Evolutionary conservation across 1,140 invertebrate genomes (phyloP).

Genomic region (Scaptomyza montana): DNA sequence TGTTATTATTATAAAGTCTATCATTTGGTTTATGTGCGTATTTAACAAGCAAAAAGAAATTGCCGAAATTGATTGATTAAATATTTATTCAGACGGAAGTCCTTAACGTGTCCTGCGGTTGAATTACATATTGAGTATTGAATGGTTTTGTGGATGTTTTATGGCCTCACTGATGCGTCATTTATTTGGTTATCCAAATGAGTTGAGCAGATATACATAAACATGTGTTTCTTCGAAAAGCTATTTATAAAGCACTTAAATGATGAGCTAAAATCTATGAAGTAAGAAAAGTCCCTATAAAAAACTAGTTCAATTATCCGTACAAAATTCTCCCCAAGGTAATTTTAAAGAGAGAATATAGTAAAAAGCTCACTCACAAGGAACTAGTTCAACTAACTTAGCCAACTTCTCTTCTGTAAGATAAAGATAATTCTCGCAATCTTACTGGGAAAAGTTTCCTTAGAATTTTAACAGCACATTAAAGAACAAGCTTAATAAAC

Average conservation of each 20-base stretch:
- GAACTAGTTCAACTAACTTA: no score
- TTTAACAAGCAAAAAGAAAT: conserved; percentile 69
- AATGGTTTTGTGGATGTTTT: conserved; percentile 27
- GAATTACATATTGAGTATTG: conserved; percentile 36
- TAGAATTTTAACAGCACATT: background rate
- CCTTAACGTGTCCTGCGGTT: conserved; percentile 49
- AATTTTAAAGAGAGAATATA: no score
- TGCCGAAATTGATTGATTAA: conserved; percentile 79
- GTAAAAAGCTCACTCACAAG: no score
- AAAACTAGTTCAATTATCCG: background rate
- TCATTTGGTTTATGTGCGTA: conserved; percentile 53
- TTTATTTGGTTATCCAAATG: conserved; percentile 18
- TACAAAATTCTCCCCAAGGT: no score
- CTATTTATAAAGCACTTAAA: background rate
- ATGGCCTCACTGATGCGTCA: conserved; percentile 22
- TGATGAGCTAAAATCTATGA: background rate
- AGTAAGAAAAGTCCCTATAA: background rate
- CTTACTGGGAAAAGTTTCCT: no score
- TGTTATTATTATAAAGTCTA: conserved; percentile 43
- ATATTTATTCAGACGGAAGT: conserved; percentile 79
- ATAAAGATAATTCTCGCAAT: no score
- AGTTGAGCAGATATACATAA: no score
- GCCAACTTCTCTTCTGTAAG: no score
- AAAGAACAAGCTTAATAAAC: background rate
- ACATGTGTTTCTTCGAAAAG: background rate